Base-by-base conservation (phyloP, 2,797 vertebrate species). In the Crax fasciolata region DNA sequence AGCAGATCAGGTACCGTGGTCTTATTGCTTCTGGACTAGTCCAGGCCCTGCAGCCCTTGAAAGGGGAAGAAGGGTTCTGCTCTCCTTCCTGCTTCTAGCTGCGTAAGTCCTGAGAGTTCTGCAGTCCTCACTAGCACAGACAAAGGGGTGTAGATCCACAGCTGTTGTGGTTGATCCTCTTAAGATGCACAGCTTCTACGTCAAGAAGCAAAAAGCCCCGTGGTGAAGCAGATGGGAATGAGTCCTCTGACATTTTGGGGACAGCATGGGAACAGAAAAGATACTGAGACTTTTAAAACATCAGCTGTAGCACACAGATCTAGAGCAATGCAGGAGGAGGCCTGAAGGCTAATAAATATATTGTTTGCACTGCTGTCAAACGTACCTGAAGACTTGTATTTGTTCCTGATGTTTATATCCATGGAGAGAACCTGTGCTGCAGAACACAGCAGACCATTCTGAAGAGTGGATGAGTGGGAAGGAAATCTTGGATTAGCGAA, bases 111-210 rank as follows among this genome's bases (percentile, higher is more conserved):
- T 46, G 55, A 49, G 46, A 82, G 30, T 35, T 89, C 35, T 51
- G 4, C 4, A 1, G 0, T 57, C n/a, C 51, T 49, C 13, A 2
- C 10, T 48, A n/a, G 46, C 70, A 77, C 28, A 58, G 51, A 30
- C 19, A 48, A 72, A 68, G 11, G 9, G 10, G 2, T 38, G 28
- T 71, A 67, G 35, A 17, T 52, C 39, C 76, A 32, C 16, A 39
- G 2, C 68, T 57, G 15, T 61, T 82, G 16, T 14, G 17, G 20
- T 46, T 82, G 24, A 58, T 25, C 24, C 10, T 55, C 21, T 70
- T 73, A 13, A 44, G 63, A 59, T 46, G 28, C 23, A 21, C 39
- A 68, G 35, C 49, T 75, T 72, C 49, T 67, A 1, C 32, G 18
- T 46, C 8, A 58, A 32, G 35, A 46, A 44, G 24, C 10, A 84